phyloP scores from a whole-genome alignment of 2,888 invertebrate species.

The Aromia moschata region DNA sequence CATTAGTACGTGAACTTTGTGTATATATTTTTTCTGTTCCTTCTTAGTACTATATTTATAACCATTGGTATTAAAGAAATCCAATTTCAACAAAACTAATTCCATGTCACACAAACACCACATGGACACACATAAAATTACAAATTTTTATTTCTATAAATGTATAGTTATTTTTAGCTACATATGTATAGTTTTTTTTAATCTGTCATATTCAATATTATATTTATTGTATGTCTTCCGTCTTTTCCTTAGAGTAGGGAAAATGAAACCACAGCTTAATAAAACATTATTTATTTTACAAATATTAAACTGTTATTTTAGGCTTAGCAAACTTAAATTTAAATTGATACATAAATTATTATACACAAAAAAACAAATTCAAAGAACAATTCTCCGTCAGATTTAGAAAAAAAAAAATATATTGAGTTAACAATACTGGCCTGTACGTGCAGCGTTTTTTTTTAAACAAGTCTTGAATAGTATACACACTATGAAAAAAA shows the following conservation, averaged over 20 bases:
- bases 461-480: conserved; percentile 22
- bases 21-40: too few relatives aligned
- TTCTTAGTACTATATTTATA: too few relatives aligned
- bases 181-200: too few relatives aligned
- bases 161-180: too few relatives aligned
- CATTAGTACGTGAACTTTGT: conserved; percentile 37
- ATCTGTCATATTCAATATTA: too few relatives aligned
- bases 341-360: conserved; percentile 26
- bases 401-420: conserved; percentile 10
- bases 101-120: not conserved
- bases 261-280: conserved; percentile 8
- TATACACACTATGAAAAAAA: not conserved
- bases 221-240: too few relatives aligned
- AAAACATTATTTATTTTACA: conserved; percentile 25
- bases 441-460: conserved; percentile 30
- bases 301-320: conserved; percentile 29
- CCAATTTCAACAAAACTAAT: not conserved
- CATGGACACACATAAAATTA: not conserved
- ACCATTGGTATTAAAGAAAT: not conserved
- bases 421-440: conserved; percentile 38
- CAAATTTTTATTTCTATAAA: too few relatives aligned
- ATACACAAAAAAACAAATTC: conserved; percentile 16
- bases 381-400: conserved; percentile 4
- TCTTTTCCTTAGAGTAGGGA: too few relatives aligned
- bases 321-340: conserved; percentile 28